These are phyloP conservation scores for Drosophila parthenogenetica DNA, from an alignment of 2,888 invertebrate species.

Conservation along the genomic window DNA sequence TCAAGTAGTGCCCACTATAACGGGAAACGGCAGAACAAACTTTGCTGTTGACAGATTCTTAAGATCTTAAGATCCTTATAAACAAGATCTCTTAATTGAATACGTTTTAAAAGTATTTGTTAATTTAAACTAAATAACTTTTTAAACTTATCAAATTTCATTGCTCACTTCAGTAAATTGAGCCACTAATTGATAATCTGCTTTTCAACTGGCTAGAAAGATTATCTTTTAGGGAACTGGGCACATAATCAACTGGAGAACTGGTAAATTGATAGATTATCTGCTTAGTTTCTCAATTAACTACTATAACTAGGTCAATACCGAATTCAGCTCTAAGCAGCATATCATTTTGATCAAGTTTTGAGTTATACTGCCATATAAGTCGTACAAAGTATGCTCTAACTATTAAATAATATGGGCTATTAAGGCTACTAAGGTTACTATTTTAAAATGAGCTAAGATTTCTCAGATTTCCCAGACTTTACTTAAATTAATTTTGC, in stretches of 20 bases:
- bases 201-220: too few species aligned
- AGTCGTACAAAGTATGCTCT: background rate
- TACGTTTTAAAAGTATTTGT: too few species aligned
- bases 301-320: background rate
- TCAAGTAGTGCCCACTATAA: conserved; percentile 10
- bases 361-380: background rate
- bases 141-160: too few species aligned
- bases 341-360: background rate
- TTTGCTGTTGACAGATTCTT: background rate
- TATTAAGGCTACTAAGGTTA: too few species aligned
- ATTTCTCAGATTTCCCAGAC: too few species aligned
- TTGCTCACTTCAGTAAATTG: background rate
- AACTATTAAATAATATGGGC: too few species aligned
- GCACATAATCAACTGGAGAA: too few species aligned
- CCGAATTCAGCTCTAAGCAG: background rate
- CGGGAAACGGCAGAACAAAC: background rate
- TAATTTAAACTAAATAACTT: too few species aligned
- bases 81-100: background rate
- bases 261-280: background rate
- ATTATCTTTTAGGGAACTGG: too few species aligned
- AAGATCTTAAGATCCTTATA: background rate
- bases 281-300: background rate
- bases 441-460: too few species aligned
- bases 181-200: background rate
- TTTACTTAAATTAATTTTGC: too few species aligned